A percentile compares a stretch with the other conserved stretches of the same genome.
Conservation (phyloP, 2,797 vertebrate genomes). For the Bradypus variegatus region DNA sequence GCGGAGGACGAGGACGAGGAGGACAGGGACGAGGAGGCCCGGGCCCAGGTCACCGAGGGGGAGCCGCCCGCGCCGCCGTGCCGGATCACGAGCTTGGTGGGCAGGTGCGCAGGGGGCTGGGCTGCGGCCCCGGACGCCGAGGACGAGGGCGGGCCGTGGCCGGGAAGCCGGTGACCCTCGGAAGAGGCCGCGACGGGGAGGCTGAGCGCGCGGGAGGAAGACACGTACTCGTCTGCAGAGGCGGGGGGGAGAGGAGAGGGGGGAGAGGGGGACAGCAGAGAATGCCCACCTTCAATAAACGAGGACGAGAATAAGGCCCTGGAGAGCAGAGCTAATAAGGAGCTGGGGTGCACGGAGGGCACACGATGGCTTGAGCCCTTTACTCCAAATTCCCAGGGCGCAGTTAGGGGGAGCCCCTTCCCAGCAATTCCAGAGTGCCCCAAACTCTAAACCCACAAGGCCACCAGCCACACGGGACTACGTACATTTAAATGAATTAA, state of each 20-base stretch:
- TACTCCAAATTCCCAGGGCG: neutral
- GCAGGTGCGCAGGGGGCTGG: slow-evolving; percentile 68
- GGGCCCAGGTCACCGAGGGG: slow-evolving; percentile 77
- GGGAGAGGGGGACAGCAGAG: neutral
- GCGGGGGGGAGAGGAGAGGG: neutral
- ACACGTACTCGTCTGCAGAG: slow-evolving; percentile 86
- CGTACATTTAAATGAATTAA: neutral
- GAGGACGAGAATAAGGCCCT: neutral
- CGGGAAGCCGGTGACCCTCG: slow-evolving; percentile 39
- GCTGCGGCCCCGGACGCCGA: neutral
- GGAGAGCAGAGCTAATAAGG: neutral
- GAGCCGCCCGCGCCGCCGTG: slow-evolving; percentile 79
- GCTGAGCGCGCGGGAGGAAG: slow-evolving; percentile 68
- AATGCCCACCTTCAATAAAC: neutral
- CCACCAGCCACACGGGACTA: neutral
- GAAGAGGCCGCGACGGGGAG: neutral
- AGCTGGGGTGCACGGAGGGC: accelerated
- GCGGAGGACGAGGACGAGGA: slow-evolving; percentile 72
- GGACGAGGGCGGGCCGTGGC: slow-evolving; percentile 2
- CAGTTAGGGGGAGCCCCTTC: too few relatives aligned
- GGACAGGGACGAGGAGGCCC: slow-evolving; percentile 53
- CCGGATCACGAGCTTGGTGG: slow-evolving; percentile 92
- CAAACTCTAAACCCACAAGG: neutral
- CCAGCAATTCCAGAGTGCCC: neutral
- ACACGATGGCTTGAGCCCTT: accelerated